Conservation (phyloP, 2,888 invertebrate species). For the Zootermopsis nevadensis region DNA sequence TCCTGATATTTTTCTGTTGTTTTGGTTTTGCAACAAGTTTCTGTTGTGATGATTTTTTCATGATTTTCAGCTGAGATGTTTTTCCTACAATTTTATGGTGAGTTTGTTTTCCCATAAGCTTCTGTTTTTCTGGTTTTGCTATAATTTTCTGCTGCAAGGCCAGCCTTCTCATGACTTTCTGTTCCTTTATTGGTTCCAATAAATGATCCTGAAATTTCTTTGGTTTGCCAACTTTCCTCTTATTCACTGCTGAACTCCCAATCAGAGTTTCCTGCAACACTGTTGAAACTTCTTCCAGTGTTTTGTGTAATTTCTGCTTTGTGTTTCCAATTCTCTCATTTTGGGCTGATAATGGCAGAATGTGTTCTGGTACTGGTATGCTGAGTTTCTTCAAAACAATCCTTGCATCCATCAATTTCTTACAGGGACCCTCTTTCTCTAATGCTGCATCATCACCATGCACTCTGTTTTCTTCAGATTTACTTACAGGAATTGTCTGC, state of each 20-base stretch:
- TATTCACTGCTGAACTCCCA: neutral
- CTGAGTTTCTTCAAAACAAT: constrained; percentile 13
- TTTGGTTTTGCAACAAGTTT: neutral
- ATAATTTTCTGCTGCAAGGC: neutral
- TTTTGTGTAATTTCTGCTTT: neutral
- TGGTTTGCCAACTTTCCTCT: neutral
- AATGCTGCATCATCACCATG: too few species aligned
- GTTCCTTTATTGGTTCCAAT: neutral
- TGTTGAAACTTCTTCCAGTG: neutral
- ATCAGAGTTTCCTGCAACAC: neutral
- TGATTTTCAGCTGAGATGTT: neutral
- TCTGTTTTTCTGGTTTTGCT: neutral
- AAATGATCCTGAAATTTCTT: neutral
- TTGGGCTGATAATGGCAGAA: neutral
- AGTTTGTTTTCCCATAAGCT: neutral
- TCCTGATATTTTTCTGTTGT: neutral
- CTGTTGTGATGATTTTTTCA: neutral
- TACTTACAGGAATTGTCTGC: too few species aligned
- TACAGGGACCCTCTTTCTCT: neutral
- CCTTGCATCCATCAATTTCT: neutral
- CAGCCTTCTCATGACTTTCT: neutral
- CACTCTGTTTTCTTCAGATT: too few species aligned
- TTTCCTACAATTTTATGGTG: neutral
- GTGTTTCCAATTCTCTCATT: neutral
- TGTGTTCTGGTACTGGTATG: neutral